Evolutionary conservation across 2,113 vertebrate species (phyloP).

Genomic region (Amphilophus citrinellus): DNA sequence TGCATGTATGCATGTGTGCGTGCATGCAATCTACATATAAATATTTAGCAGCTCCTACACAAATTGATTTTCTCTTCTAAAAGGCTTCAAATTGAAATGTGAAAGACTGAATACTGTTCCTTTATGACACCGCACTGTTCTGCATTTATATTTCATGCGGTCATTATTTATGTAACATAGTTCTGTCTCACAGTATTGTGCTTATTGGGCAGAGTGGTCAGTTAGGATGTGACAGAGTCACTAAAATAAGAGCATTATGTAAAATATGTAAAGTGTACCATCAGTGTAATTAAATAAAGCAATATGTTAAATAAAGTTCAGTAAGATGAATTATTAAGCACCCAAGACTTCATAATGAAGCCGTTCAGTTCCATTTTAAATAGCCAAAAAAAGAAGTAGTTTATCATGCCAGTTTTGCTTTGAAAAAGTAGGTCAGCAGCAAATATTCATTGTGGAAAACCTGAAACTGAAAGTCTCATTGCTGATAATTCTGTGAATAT

Average conservation of each 20-base stretch:
- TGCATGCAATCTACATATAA: neutral
- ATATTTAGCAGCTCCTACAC: constrained; percentile 10
- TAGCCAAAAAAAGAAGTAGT: constrained; percentile 48
- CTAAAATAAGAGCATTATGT: neutral
- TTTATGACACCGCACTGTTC: constrained; percentile 7
- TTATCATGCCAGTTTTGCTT: constrained; percentile 32
- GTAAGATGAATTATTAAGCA: constrained; percentile 30
- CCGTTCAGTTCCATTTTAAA: constrained; percentile 43
- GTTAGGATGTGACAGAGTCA: neutral
- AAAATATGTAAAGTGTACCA: neutral
- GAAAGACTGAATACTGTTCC: neutral
- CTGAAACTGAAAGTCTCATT: constrained; percentile 12
- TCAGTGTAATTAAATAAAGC: neutral
- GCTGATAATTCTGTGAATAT: neutral
- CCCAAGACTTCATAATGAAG: constrained; percentile 37
- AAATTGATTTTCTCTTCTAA: constrained; percentile 22
- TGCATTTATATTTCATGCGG: constrained; percentile 14
- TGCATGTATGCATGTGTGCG: too few relatives aligned
- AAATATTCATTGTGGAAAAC: constrained; percentile 33
- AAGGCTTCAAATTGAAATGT: neutral
- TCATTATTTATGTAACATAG: constrained; percentile 2
- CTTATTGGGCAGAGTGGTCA: neutral
- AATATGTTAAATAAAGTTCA: constrained; percentile 27
- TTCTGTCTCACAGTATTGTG: neutral
- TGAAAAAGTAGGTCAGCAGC: constrained; percentile 51